Evolutionary conservation across 30 jellyfish, hydroid and myxozoan genomes (phyloP).

Genomic region (Pseudorhiza aurosa): DNA sequence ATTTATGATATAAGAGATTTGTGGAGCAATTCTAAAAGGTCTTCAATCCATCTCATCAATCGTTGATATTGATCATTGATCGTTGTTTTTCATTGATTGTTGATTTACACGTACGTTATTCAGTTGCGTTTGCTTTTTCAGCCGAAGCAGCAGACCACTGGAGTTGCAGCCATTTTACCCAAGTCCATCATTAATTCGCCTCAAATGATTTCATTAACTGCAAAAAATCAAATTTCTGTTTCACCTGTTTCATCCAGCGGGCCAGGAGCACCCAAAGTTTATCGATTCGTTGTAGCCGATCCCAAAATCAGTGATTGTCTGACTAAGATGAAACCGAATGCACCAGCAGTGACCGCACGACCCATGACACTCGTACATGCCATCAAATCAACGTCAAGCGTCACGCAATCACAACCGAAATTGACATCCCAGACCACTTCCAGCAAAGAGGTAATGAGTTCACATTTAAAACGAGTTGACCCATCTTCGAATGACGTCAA

Average conservation of each 20-base stretch:
- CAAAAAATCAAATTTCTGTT: background rate
- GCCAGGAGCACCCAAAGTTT: background rate
- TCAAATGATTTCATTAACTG: background rate
- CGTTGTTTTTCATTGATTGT: no score
- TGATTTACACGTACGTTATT: background rate
- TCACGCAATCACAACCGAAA: background rate
- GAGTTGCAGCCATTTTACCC: background rate
- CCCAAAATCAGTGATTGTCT: background rate
- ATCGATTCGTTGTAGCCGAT: conserved; percentile 17
- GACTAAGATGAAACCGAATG: background rate
- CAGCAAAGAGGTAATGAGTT: background rate
- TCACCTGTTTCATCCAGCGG: background rate
- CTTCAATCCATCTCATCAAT: no score
- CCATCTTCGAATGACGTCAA: conserved; percentile 31
- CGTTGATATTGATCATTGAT: no score
- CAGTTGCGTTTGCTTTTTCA: background rate
- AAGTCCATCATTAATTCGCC: background rate
- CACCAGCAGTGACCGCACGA: background rate
- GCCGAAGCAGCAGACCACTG: background rate
- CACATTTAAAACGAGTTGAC: background rate
- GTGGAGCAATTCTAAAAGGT: no score
- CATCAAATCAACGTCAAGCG: background rate
- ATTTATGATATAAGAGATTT: no score
- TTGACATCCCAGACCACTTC: background rate
- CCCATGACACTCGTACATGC: background rate